Percentiles rank a stretch among this genome's conserved stretches.
phyloP scores from a whole-genome alignment of 2,888 invertebrate species.

The Gasteruption jaculator region DNA sequence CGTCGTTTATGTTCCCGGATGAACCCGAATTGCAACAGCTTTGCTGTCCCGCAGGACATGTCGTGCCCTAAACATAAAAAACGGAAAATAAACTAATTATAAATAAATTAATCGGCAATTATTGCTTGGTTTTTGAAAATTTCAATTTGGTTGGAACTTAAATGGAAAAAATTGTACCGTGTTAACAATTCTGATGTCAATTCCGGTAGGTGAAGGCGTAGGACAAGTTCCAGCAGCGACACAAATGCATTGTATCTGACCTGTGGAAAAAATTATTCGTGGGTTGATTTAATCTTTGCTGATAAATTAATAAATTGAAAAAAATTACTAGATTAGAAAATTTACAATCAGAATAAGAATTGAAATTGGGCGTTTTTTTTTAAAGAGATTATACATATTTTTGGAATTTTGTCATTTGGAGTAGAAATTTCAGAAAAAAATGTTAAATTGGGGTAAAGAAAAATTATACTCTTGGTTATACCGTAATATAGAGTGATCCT shows the following conservation, averaged over 20 bases:
- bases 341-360: too few relatives aligned
- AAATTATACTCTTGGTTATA: too few relatives aligned
- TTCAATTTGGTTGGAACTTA: neutral
- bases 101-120: neutral
- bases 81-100: neutral
- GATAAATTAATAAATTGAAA: too few relatives aligned
- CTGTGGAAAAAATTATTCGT: too few relatives aligned
- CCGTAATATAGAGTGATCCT: too few relatives aligned
- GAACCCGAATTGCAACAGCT: constrained; percentile 27
- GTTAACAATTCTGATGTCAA: constrained; percentile 40
- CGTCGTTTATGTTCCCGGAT: constrained; percentile 15
- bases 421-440: too few relatives aligned
- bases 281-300: too few relatives aligned
- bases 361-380: too few relatives aligned
- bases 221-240: constrained; percentile 26
- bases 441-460: too few relatives aligned
- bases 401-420: too few relatives aligned
- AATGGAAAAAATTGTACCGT: constrained; percentile 22
- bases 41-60: constrained; percentile 27
- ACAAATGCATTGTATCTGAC: constrained; percentile 25
- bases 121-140: neutral
- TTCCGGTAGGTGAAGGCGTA: constrained; percentile 10
- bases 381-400: too few relatives aligned
- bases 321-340: too few relatives aligned
- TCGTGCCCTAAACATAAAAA: constrained; percentile 19